These are phyloP conservation scores for Hydraecia micacea DNA, from an alignment of 2,888 invertebrate species.

Conservation along the genomic window DNA sequence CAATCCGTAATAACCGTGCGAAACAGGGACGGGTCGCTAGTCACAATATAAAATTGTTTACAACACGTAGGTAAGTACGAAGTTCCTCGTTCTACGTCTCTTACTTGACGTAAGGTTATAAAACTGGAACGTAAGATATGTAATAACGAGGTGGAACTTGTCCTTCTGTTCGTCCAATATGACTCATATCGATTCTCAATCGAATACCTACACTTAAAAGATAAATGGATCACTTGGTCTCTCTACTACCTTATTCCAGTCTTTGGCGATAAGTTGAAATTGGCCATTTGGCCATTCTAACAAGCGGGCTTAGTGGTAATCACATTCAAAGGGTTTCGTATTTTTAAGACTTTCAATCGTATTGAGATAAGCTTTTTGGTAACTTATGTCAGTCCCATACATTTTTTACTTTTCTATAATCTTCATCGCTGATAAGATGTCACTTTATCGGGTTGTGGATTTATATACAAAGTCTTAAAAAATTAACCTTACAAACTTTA, in stretches of 20 bases:
- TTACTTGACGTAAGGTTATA: conserved; percentile 30
- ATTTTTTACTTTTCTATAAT: background rate
- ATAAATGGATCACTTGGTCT: background rate
- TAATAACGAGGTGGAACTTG: conserved; percentile 19
- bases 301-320: background rate
- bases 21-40: background rate
- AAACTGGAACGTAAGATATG: conserved; percentile 41
- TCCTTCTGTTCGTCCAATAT: conserved; percentile 17
- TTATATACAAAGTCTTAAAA: too few relatives aligned
- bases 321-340: background rate
- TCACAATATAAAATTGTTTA: conserved; percentile 31
- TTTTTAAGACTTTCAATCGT: background rate
- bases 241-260: background rate
- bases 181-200: conserved; percentile 33
- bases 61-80: background rate
- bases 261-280: background rate
- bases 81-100: conserved; percentile 30
- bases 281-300: background rate
- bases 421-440: background rate
- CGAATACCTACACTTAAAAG: background rate
- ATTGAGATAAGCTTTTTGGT: background rate
- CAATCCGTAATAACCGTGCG: background rate
- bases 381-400: background rate
- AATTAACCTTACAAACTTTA: too few relatives aligned
- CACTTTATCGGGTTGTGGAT: too few relatives aligned